Base-by-base conservation (phyloP, 2,113 vertebrate species). In the Pseudorasbora parva region DNA sequence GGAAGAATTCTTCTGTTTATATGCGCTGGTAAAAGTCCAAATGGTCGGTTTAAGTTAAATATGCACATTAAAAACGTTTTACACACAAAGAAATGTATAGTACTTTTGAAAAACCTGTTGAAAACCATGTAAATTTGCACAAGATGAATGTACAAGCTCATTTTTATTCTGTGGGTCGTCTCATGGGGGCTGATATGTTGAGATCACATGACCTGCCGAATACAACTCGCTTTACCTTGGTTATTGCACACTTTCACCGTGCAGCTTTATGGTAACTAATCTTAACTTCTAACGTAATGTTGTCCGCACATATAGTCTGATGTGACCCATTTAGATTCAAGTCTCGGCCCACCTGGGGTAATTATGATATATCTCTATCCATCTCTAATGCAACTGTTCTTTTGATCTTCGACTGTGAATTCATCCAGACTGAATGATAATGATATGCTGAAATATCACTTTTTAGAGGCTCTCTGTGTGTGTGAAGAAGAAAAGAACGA, bases 391-490 rank as follows among this genome's bases (percentile, higher is more conserved):
- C 23, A 71, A 21, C 51, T 62, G 41, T 49, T 54, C 74, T 41
- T 68, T 78, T 76, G 72, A 84, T 68, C 45, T 73, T 73, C 33
- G 47, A 30, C 72, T 74, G 54, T 66, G 69, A 43, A 57, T 64
- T 66, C 57, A 78, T 73, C 66, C 56, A 73, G 45, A 37, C 84
- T 57, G 64, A 82, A 78, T 81, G 73, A 81, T 84, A 84, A 87
- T 87, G 83, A 78, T 84, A 87, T 84, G 76, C 82, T 82, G 83
- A 87, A 87, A 77, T 78, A 87, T 82, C 54, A 78, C 81, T 87
- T 81, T 87, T 87, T 74, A 84, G 64, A 84, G 15, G 33, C 78
- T 84, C 68, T 83, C 73, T 82, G 79, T 74, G 78, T 84, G 76
- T 88, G 79, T 86, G 77, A 78, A 78, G 60, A 78, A 87, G 74